Base-by-base conservation (phyloP, 2,113 vertebrate species). In the Rhombomys opimus region DNA sequence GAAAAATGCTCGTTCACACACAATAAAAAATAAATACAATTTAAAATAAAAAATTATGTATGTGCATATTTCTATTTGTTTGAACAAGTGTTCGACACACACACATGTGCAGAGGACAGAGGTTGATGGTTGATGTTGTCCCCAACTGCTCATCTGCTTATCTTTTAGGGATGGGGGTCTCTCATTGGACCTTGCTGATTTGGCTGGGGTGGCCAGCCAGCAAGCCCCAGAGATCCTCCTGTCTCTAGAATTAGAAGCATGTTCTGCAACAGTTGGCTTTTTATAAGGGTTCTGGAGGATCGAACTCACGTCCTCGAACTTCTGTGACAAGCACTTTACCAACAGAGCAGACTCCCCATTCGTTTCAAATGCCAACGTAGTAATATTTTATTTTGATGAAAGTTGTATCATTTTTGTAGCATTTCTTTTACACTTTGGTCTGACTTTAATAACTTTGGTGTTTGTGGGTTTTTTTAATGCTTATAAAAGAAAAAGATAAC, bases 371-470 rank as follows among this genome's bases (percentile, higher is more conserved):
- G 52, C 32, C 50, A 77, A 84, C n/a, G 22, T 59, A 84, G 22
- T 59, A 84, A 23, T 78, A 41, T 72, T 82, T 86, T 78, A 82
- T 52, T 85, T 93, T 38, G 68, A 93, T 89, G 30, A 67, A 61
- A n/a, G 35, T 46, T 50, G 14, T 70, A 57, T 2, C 30, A 59
- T 88, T 84, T 84, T 89, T 92, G 22, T 72, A 22, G 57, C 41
- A 81, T 65, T 88, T 95, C 61, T 77, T 85, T 70, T 77, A 61
- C 17, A 67, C 50, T 7, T 59, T 84, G 77, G 46, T 3, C 32
- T 68, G 17, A 76, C 5, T 82, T 52, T 76, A 89, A 84, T 76
- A 89, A 67, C 50, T 75, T 20, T 35, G 32, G 70, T 61, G 23
- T 38, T 38, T 91, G 22, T 77, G 35, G 54, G 35, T 59, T 6